A percentile compares a stretch with the other conserved stretches of the same genome.
These are phyloP conservation scores for Hermaeophaga mercurialis DNA, from an alignment of 2,888 invertebrate genomes.

Conservation along the genomic window DNA sequence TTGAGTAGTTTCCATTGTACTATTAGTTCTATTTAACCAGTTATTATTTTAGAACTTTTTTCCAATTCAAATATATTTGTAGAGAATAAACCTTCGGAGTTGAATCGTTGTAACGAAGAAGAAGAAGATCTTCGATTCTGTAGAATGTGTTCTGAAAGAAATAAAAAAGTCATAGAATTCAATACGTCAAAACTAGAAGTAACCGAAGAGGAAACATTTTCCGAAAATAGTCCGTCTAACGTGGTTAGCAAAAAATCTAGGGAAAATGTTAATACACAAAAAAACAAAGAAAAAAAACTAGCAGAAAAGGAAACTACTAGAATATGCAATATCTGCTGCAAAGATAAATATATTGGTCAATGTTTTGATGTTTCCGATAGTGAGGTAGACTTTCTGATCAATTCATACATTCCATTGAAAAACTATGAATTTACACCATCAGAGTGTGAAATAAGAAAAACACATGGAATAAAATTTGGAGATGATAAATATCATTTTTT, in stretches of 20 bases:
- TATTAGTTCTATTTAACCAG: no score
- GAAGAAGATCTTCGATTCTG: not conserved
- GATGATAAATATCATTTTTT: not conserved
- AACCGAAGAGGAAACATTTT: no score
- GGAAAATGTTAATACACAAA: not conserved
- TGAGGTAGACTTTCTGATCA: not conserved
- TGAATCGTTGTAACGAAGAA: no score
- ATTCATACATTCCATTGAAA: not conserved
- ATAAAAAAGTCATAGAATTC: not conserved
- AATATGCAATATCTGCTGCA: not conserved
- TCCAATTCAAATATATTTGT: no score
- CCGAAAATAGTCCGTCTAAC: no score
- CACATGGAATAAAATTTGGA: not conserved
- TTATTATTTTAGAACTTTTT: no score
- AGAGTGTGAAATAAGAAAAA: not conserved
- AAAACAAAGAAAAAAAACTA: not conserved
- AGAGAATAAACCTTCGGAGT: no score
- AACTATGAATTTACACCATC: not conserved
- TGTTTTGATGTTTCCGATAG: not conserved
- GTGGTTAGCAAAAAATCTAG: no score
- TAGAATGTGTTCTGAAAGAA: not conserved
- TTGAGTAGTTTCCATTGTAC: no score
- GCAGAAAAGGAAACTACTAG: not conserved
- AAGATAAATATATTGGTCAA: not conserved
- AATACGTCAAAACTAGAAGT: no score